A percentile compares a stretch with the other conserved stretches of the same genome.
phyloP scores from a whole-genome alignment of 2,113 vertebrate genomes.

The Prolemur simus region DNA sequence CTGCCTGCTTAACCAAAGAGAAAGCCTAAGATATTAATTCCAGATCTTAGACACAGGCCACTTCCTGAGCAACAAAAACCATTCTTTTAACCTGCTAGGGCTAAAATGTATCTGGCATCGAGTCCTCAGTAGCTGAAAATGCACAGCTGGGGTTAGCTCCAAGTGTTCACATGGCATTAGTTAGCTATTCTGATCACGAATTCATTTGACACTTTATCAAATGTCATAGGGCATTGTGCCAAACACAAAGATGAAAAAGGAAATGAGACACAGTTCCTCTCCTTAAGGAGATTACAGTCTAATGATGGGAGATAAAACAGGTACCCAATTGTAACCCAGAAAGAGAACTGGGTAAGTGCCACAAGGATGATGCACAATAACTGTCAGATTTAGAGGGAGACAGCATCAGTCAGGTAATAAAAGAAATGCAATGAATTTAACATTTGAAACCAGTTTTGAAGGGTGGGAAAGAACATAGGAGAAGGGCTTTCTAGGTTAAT shows the following conservation, averaged over 20 bases:
- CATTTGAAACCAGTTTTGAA: slow-evolving; percentile 38
- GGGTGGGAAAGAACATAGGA: background rate
- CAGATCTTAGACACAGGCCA: background rate
- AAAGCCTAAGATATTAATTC: background rate
- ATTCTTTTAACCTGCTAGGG: background rate
- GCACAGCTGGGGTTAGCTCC: background rate
- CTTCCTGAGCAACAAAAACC: background rate
- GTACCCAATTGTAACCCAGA: background rate
- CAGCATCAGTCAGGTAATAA: background rate
- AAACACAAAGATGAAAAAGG: background rate
- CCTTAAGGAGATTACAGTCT: background rate
- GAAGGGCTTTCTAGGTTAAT: background rate
- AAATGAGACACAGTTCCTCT: background rate
- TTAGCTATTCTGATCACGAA: background rate
- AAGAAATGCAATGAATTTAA: background rate
- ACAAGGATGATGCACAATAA: background rate
- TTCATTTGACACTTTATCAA: background rate
- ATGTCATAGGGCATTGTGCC: background rate
- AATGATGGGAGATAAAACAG: background rate
- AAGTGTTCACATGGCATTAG: background rate
- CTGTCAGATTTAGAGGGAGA: background rate
- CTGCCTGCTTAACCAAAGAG: background rate
- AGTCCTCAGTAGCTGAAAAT: background rate
- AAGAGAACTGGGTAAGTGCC: background rate
- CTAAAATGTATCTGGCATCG: background rate